Percentiles rank a stretch among this genome's conserved stretches.
Evolutionary conservation across 2,888 invertebrate genomes (phyloP).

Genomic region (Antitype chi): DNA sequence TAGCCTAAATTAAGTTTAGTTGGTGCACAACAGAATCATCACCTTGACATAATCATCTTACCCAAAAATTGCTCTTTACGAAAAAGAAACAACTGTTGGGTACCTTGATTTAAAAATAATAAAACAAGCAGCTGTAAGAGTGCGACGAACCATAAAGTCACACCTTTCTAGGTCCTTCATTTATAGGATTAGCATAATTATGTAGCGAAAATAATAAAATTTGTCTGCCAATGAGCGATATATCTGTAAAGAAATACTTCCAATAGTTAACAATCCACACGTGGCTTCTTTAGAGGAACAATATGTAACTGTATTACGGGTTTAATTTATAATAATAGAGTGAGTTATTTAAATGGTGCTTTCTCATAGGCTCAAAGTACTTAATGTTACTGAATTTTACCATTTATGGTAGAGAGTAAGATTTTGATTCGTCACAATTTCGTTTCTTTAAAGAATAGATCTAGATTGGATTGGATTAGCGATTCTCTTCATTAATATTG

Average conservation of each 20-base stretch:
- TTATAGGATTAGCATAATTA: not conserved
- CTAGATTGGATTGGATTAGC: conserved; percentile 20
- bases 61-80: not conserved
- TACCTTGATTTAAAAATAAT: no score
- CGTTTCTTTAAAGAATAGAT: conserved; percentile 21
- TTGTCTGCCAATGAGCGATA: not conserved
- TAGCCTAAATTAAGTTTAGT: no score
- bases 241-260: conserved; percentile 19
- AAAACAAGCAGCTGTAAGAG: no score
- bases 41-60: no score
- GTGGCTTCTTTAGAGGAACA: conserved; percentile 41
- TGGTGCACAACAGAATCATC: no score
- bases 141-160: not conserved
- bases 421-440: conserved; percentile 42
- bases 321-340: conserved; percentile 60
- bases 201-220: not conserved
- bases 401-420: conserved; percentile 60
- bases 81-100: not conserved
- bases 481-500: conserved; percentile 20
- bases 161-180: not conserved
- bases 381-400: conserved; percentile 63
- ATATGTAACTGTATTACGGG: conserved; percentile 57
- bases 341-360: conserved; percentile 77
- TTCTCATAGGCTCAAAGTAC: conserved; percentile 76
- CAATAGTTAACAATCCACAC: conserved; percentile 3